Evolutionary conservation across 2,113 vertebrate genomes (phyloP).

Genomic region (Macrotis lagotis): DNA sequence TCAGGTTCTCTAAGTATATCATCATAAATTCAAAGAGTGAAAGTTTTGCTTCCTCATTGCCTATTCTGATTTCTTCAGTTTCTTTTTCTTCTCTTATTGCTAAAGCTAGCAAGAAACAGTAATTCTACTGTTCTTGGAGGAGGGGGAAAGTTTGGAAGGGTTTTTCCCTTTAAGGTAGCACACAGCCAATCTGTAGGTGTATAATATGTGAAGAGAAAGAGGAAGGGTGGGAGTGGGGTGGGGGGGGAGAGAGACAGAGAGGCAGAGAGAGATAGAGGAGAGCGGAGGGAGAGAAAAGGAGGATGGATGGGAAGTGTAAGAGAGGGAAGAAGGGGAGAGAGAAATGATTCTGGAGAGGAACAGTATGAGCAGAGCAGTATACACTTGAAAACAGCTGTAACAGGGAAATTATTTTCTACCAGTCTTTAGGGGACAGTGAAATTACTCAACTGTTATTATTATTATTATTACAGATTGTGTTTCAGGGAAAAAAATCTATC

Average conservation of each 20-base stretch:
- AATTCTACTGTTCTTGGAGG: background rate
- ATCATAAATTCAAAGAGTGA: too few relatives aligned
- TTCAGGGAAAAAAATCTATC: conserved; percentile 61
- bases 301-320: background rate
- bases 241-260: conserved; percentile 40
- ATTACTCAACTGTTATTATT: conserved; percentile 71
- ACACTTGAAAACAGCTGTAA: conserved; percentile 63
- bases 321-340: background rate
- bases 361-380: conserved; percentile 21
- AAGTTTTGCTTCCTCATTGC: too few relatives aligned
- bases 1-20: too few relatives aligned
- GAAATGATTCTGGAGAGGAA: conserved; percentile 63
- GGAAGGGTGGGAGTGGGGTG: background rate
- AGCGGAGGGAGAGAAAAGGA: too few relatives aligned
- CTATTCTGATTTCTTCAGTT: too few relatives aligned
- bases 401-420: conserved; percentile 75
- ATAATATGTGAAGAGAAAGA: conserved; percentile 71
- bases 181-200: conserved; percentile 73
- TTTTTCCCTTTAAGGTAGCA: conserved; percentile 52
- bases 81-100: too few relatives aligned
- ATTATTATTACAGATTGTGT: conserved; percentile 75
- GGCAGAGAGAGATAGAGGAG: background rate
- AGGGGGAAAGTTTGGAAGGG: conserved; percentile 1
- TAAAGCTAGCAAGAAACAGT: too few relatives aligned
- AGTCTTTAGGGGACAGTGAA: conserved; percentile 64